Base-by-base conservation (phyloP, 2,888 invertebrate genomes). In the Lepidocyrtinus sp. region DNA sequence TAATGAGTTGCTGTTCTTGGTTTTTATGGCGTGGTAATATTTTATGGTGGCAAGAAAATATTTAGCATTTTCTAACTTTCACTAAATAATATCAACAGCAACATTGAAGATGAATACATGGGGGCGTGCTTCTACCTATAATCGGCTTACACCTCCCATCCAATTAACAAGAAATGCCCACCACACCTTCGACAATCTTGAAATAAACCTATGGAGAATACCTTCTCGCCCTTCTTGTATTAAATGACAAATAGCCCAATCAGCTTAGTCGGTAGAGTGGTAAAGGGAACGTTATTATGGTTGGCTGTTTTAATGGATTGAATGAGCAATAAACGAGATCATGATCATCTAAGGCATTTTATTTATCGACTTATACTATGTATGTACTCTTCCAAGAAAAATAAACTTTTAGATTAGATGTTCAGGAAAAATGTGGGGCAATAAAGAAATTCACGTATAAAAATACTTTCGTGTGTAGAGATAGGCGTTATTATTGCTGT, bases 231-330 rank as follows among this genome's bases (percentile, higher is more conserved):
- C 69, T 26, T 69, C 55, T 45, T 25, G 15, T 67, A 12, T 12
- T 9, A 50, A 71, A 70, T 80, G 75, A 80, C 74, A 80, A 80
- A 80, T 80, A 62, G 63, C 25, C 79, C 63, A 69, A 73, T 79
- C 55, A 73, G 69, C 62, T 67, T 72, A 55, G 27, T 27, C 62
- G n/a, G n/a, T 62, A n/a, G 50, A 50, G 75, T 36, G 68, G 45
- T 62, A 26, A 22, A 22, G 36, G 17, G 45, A 36, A 36, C 36
- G 5, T 36, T 36, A n/a, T n/a, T n/a, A 36, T 36, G 36, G 12
- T 12, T 36, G 12, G 36, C 36, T 7, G 5, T 36, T 36, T 12
- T 36, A 36, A 36, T 36, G n/a, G 19, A 55, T 71, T 22, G 61
- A 61, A 71, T 61, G 21, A 71, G 36, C 61, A 71, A 71, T 71